Evolutionary conservation across 2,888 invertebrate genomes (phyloP).

Genomic region (Celastrina argiolus): DNA sequence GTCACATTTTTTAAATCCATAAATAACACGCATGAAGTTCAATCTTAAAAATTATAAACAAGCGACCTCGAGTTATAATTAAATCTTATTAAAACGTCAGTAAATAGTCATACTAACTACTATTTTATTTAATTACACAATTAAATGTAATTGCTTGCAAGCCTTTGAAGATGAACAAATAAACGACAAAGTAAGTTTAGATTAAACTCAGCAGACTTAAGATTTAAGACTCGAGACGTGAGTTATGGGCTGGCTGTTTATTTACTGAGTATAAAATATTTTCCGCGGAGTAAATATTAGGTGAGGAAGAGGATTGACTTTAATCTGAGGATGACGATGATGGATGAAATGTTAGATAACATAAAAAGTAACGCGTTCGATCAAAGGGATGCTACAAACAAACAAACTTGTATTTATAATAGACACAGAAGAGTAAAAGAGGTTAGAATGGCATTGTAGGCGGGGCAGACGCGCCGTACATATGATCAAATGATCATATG

Average conservation of each 20-base stretch:
- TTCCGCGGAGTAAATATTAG: background rate
- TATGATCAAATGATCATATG: too few species aligned
- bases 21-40: too few species aligned
- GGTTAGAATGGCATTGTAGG: too few species aligned
- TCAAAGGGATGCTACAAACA: background rate
- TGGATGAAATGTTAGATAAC: background rate
- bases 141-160: background rate
- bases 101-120: background rate
- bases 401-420: too few species aligned
- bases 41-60: too few species aligned
- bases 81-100: background rate
- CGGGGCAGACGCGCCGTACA: too few species aligned
- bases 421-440: too few species aligned
- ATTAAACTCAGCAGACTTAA: conserved; percentile 8
- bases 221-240: conserved; percentile 11
- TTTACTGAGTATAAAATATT: conserved; percentile 9
- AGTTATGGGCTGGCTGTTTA: background rate
- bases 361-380: background rate
- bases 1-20: too few species aligned
- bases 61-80: background rate
- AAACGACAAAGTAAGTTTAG: conserved; percentile 13
- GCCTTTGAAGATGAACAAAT: conserved; percentile 4
- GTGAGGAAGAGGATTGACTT: background rate
- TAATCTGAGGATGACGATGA: background rate
- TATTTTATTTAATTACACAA: conserved; percentile 1